Conservation (phyloP, 2,797 vertebrate genomes). For the Apodemus agrarius region DNA sequence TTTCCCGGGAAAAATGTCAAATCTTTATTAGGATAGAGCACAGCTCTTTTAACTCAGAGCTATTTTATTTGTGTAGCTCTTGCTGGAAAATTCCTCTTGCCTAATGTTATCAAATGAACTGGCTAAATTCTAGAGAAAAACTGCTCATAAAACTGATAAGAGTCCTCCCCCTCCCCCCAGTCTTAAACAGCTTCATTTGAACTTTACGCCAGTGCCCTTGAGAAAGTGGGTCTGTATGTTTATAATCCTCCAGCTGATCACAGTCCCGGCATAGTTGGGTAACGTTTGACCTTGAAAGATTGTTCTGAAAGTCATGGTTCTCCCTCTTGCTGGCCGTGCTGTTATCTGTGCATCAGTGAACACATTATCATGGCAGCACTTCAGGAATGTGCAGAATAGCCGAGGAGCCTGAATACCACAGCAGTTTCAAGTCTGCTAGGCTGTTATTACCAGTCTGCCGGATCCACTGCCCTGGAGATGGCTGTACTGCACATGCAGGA, state of each 20-base stretch:
- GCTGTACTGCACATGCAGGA: neutral
- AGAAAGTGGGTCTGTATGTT: conserved; percentile 69
- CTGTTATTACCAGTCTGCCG: conserved; percentile 46
- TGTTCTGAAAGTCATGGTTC: conserved; percentile 74
- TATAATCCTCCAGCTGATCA: conserved; percentile 67
- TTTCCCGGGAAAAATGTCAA: conserved; percentile 15
- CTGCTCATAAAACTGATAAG: conserved; percentile 69
- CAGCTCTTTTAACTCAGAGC: neutral
- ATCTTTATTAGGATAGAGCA: conserved; percentile 21
- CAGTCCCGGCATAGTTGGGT: conserved; percentile 53
- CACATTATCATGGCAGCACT: conserved; percentile 78
- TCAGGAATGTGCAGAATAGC: conserved; percentile 83
- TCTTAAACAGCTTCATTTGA: conserved; percentile 70
- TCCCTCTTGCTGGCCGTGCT: conserved; percentile 50
- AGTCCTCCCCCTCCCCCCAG: neutral
- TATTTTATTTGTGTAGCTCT: conserved; percentile 7
- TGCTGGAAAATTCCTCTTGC: conserved; percentile 70
- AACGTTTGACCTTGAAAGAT: conserved; percentile 79
- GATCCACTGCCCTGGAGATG: neutral
- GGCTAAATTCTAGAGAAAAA: conserved; percentile 62
- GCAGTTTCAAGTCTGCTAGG: conserved; percentile 77
- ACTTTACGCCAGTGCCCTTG: conserved; percentile 74
- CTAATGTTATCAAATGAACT: conserved; percentile 56
- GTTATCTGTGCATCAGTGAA: conserved; percentile 83
- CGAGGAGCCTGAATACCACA: conserved; percentile 72